Conservation (phyloP, 2,797 vertebrate species). For the Lycodopsis pacificus region DNA sequence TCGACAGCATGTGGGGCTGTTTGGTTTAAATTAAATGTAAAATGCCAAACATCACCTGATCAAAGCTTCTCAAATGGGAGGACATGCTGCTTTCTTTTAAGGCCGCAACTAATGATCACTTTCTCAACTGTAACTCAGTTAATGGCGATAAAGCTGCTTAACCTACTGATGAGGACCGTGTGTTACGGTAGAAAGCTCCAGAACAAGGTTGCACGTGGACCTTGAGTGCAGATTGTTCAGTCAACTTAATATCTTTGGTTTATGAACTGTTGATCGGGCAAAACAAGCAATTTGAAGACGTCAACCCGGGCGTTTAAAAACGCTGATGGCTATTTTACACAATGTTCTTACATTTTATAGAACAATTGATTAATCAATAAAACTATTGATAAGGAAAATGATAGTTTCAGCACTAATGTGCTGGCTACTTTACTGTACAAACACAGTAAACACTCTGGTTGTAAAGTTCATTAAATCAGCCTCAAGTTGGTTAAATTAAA, state of each 20-base stretch:
- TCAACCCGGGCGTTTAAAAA: background rate
- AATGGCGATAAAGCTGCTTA: background rate
- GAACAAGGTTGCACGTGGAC: background rate
- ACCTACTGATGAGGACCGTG: constrained; percentile 7
- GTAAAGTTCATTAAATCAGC: background rate
- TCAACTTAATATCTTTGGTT: background rate
- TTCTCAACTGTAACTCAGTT: background rate
- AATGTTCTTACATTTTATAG: background rate
- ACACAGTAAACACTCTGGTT: background rate
- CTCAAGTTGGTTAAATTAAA: background rate
- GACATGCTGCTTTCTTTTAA: background rate
- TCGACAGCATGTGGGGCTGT: constrained; percentile 29
- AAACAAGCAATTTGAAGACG: background rate
- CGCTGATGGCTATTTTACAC: background rate
- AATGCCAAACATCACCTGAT: background rate
- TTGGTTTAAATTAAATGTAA: constrained; percentile 6
- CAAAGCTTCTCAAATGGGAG: background rate
- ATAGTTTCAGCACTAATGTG: background rate
- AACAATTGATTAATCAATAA: background rate
- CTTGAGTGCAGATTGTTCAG: background rate
- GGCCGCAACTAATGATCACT: background rate
- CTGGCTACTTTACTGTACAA: background rate
- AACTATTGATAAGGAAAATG: background rate
- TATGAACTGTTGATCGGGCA: background rate
- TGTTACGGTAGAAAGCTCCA: constrained; percentile 4